Evolutionary conservation across 2,888 invertebrate genomes (phyloP).

Genomic region (Dromius quadrimaculatus): DNA sequence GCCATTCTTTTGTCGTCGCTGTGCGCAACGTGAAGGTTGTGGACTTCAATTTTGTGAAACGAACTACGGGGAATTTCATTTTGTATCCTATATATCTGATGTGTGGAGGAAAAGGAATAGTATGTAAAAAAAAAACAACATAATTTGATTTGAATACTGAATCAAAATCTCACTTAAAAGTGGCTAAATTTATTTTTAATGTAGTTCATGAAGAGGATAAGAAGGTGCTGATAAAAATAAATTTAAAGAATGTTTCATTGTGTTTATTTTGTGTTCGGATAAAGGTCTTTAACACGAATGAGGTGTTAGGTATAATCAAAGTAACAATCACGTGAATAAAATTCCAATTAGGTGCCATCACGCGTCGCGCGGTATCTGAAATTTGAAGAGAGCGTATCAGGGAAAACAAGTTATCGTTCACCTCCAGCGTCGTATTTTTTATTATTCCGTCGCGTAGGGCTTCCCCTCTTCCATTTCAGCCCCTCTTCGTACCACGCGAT

Average conservation of each 20-base stretch:
- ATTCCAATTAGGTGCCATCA: constrained; percentile 23
- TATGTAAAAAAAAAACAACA: background rate
- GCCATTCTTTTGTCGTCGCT: constrained; percentile 61
- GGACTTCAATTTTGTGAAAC: constrained; percentile 62
- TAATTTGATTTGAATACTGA: too few species aligned
- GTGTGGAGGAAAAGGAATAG: constrained; percentile 7
- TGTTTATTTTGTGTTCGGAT: too few species aligned
- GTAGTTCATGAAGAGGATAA: too few species aligned
- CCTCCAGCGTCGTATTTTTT: constrained; percentile 40
- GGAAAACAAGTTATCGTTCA: constrained; percentile 47
- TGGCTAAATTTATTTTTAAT: too few species aligned
- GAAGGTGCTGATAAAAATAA: too few species aligned
- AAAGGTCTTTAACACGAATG: constrained; percentile 10
- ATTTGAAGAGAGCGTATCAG: constrained; percentile 31
- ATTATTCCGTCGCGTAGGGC: constrained; percentile 32
- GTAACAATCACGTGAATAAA: constrained; percentile 34
- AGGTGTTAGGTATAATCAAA: constrained; percentile 29
- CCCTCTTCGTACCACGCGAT: background rate
- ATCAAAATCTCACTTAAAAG: too few species aligned
- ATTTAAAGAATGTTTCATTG: too few species aligned
- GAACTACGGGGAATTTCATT: constrained; percentile 63
- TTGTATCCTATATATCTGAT: constrained; percentile 64
- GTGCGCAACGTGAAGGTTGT: constrained; percentile 58
- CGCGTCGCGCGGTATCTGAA: constrained; percentile 15
- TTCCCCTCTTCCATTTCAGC: background rate